These are phyloP conservation scores for Ectobius pallidus DNA, from an alignment of 2,888 invertebrate species.

Conservation along the genomic window DNA sequence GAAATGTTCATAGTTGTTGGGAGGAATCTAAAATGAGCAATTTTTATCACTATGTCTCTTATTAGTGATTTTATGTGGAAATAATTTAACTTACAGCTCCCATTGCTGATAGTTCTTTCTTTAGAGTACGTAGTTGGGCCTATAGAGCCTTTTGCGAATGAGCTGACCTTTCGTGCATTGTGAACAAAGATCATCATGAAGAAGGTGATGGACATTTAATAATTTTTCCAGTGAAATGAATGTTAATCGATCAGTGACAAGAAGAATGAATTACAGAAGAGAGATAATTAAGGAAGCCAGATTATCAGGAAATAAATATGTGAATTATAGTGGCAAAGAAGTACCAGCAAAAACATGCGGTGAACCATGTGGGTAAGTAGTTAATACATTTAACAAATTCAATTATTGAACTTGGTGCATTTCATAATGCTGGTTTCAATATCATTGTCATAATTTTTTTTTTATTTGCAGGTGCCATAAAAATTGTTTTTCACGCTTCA, in stretches of 20 bases:
- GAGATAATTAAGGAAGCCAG: not conserved
- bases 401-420: not conserved
- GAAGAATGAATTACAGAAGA: not conserved
- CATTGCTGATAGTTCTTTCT: too few relatives aligned
- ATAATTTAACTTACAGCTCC: too few relatives aligned
- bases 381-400: not conserved
- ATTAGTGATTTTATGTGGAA: too few relatives aligned
- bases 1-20: too few relatives aligned
- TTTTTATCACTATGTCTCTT: too few relatives aligned
- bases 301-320: conserved; percentile 4
- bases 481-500: not conserved
- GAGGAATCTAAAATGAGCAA: too few relatives aligned
- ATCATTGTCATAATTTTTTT: too few relatives aligned
- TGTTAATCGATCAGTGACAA: not conserved
- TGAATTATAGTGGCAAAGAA: not conserved
- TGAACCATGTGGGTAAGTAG: conserved; percentile 8
- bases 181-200: too few relatives aligned
- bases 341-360: not conserved
- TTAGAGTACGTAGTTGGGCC: too few relatives aligned
- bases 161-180: too few relatives aligned
- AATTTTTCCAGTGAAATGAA: conserved; percentile 1
- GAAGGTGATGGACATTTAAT: not conserved
- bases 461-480: not conserved
- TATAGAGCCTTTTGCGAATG: too few relatives aligned
- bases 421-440: too few relatives aligned